Evolutionary conservation across 2,888 invertebrate genomes (phyloP).

Genomic region (Oeneis ivallda): DNA sequence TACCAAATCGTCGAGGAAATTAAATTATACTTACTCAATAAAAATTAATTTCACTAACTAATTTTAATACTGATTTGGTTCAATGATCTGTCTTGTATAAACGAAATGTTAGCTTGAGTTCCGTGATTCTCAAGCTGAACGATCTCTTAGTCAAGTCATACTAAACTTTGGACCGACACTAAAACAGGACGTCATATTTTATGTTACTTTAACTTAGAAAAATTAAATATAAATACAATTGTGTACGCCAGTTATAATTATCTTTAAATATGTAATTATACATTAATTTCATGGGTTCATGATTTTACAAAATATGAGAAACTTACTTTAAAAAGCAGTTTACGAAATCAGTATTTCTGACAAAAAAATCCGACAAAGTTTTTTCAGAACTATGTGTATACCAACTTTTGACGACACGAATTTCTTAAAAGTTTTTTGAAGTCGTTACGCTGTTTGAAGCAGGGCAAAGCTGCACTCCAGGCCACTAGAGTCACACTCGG

Average conservation of each 20-base stretch:
- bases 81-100: neutral
- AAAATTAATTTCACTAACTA: neutral
- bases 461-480: conserved; percentile 54
- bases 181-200: conserved; percentile 4
- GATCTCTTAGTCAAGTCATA: conserved; percentile 14
- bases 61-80: neutral
- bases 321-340: conserved; percentile 9
- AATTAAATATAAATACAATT: too few species aligned
- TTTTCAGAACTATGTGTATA: conserved; percentile 32
- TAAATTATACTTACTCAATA: too few species aligned
- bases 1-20: too few species aligned
- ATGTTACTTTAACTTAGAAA: too few species aligned
- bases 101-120: neutral
- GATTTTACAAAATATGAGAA: neutral
- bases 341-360: neutral
- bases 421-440: conserved; percentile 54
- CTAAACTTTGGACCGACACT: conserved; percentile 28
- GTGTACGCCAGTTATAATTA: too few species aligned
- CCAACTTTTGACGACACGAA: conserved; percentile 37
- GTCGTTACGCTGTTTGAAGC: conserved; percentile 44
- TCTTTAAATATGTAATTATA: neutral
- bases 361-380: conserved; percentile 23
- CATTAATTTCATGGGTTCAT: neutral
- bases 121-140: conserved; percentile 9
- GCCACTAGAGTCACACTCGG: conserved; percentile 64